Evolutionary conservation across 2,797 vertebrate genomes (phyloP).

Genomic region (Lindbergichthys nudifrons): DNA sequence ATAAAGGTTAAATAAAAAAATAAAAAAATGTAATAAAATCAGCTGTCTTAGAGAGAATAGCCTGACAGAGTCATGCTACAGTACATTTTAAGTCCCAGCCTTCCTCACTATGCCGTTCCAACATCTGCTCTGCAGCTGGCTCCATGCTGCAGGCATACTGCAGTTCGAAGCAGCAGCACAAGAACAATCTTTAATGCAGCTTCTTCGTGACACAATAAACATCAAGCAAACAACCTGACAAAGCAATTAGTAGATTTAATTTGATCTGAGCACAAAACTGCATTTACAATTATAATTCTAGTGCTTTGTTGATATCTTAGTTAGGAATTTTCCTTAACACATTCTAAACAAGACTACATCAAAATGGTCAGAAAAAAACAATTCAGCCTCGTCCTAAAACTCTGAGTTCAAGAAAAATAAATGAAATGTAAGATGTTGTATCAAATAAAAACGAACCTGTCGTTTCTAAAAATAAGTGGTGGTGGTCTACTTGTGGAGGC

Average conservation of each 20-base stretch:
- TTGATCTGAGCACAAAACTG: neutral
- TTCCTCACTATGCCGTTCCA: conserved; percentile 77
- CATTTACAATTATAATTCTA: neutral
- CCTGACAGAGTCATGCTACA: conserved; percentile 81
- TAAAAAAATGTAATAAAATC: no score
- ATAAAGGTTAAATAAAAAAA: no score
- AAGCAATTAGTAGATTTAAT: conserved; percentile 17
- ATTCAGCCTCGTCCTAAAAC: conserved; percentile 9
- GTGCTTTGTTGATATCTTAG: neutral
- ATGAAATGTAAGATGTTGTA: neutral
- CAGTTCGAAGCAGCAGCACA: conserved; percentile 17
- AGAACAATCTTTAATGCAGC: conserved; percentile 8
- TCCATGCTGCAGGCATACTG: conserved; percentile 12
- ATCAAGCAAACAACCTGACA: conserved; percentile 11
- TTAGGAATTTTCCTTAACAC: neutral
- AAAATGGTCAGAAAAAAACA: conserved; percentile 7
- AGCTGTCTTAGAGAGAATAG: conserved; percentile 76
- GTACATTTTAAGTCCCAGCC: conserved; percentile 35
- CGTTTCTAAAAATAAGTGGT: conserved; percentile 51
- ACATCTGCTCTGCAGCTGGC: conserved; percentile 87
- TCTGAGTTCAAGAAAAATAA: neutral
- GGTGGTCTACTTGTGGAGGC: conserved; percentile 56
- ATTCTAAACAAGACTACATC: neutral
- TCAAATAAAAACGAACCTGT: conserved; percentile 40
- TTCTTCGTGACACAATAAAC: conserved; percentile 1